A percentile compares a stretch with the other conserved stretches of the same genome.
Conservation (phyloP, 2,113 vertebrate species). For the Pycnonotus jocosus region DNA sequence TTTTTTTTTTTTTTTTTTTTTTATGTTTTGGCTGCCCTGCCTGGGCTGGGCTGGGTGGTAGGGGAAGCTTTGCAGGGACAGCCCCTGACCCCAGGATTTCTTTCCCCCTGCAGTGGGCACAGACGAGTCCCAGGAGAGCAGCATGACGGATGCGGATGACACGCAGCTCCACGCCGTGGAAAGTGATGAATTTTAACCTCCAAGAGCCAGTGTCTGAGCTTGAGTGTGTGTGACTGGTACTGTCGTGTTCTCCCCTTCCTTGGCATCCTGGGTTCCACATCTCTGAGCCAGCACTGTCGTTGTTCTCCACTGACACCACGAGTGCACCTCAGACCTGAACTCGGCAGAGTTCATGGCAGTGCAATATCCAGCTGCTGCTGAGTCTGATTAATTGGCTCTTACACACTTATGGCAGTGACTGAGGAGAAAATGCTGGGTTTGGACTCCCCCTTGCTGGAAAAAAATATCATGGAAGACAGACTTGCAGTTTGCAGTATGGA, state of each 20-base stretch:
- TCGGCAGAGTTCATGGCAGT: conserved; percentile 66
- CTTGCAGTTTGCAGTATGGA: conserved; percentile 66
- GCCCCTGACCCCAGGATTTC: neutral
- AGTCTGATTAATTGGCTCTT: conserved; percentile 62
- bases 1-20: no score
- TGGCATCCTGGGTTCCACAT: conserved; percentile 63
- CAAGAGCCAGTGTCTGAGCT: conserved; percentile 63
- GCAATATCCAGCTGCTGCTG: conserved; percentile 69
- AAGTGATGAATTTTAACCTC: conserved; percentile 92
- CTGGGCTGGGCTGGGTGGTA: accelerated
- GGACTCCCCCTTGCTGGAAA: conserved; percentile 67
- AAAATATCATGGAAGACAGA: conserved; percentile 72
- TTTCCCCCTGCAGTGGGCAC: conserved; percentile 75
- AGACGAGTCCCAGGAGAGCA: conserved; percentile 92
- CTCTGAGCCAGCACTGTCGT: conserved; percentile 64
- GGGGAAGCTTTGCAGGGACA: neutral
- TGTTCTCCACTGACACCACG: conserved; percentile 34
- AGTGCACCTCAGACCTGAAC: conserved; percentile 56
- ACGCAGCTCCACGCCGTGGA: conserved; percentile 95
- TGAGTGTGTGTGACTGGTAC: conserved; percentile 70
- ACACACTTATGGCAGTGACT: conserved; percentile 53
- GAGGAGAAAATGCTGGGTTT: conserved; percentile 53
- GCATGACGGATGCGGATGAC: conserved; percentile 97
- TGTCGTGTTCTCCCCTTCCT: conserved; percentile 72
- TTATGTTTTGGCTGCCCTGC: neutral